These are phyloP conservation scores for Danio jaintianensis DNA, from an alignment of 2,797 vertebrate species.

Conservation along the genomic window DNA sequence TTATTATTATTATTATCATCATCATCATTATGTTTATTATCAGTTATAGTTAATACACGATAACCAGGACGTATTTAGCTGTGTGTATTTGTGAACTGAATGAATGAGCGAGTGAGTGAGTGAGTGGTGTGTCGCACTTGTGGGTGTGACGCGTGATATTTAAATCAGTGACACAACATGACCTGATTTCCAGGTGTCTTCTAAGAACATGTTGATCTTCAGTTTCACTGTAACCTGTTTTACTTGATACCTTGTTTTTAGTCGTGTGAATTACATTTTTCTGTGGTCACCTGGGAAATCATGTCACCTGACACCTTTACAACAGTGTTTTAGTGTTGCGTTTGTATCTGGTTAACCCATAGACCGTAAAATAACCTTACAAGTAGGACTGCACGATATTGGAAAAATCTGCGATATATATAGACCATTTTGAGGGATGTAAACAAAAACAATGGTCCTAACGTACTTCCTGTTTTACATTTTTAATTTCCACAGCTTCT, in stretches of 20 bases:
- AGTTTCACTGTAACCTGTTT: background rate
- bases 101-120: background rate
- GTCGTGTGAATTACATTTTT: background rate
- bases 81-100: background rate
- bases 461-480: too few relatives aligned
- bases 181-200: conserved; percentile 5
- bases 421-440: too few relatives aligned
- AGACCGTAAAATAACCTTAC: too few relatives aligned
- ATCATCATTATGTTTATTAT: too few relatives aligned
- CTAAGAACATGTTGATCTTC: background rate
- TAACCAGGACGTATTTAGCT: background rate
- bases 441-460: too few relatives aligned
- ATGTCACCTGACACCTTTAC: background rate
- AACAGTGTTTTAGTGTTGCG: background rate
- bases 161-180: background rate
- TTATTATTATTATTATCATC: background rate
- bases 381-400: too few relatives aligned
- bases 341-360: background rate
- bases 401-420: too few relatives aligned
- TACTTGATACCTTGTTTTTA: background rate
- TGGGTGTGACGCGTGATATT: background rate
- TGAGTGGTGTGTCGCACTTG: background rate
- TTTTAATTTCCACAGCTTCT: too few relatives aligned
- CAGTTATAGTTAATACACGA: background rate
- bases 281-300: background rate